These are phyloP conservation scores for Agelastica alni DNA, from an alignment of 2,888 invertebrate species.

Conservation along the genomic window DNA sequence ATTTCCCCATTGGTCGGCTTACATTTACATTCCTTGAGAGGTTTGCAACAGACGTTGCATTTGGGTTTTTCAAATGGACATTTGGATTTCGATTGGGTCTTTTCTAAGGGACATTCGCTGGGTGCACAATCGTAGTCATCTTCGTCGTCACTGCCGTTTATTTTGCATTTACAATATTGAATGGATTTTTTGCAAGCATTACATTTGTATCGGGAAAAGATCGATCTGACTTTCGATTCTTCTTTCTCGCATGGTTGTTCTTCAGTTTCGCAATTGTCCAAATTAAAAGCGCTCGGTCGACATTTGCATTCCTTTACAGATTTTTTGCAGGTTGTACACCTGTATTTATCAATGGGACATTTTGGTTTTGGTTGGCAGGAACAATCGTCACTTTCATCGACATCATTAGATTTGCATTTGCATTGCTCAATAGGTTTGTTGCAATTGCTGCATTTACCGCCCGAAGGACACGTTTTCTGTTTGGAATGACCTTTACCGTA, in stretches of 20 bases:
- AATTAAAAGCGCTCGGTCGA: background rate
- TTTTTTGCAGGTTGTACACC: background rate
- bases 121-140: no score
- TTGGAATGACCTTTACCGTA: background rate
- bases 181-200: background rate
- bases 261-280: background rate
- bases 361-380: background rate
- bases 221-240: background rate
- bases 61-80: no score
- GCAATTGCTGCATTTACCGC: background rate
- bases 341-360: no score
- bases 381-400: background rate
- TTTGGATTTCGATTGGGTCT: background rate
- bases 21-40: conserved; percentile 2
- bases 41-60: background rate
- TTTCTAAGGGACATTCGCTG: background rate
- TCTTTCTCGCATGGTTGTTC: background rate
- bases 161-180: background rate
- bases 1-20: background rate
- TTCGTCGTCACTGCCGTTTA: no score
- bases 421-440: background rate
- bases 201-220: background rate
- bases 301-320: background rate
- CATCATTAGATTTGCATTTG: background rate
- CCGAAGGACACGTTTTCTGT: background rate